Evolutionary conservation across 2,888 invertebrate genomes (phyloP).

Genomic region (Unio pictorum): DNA sequence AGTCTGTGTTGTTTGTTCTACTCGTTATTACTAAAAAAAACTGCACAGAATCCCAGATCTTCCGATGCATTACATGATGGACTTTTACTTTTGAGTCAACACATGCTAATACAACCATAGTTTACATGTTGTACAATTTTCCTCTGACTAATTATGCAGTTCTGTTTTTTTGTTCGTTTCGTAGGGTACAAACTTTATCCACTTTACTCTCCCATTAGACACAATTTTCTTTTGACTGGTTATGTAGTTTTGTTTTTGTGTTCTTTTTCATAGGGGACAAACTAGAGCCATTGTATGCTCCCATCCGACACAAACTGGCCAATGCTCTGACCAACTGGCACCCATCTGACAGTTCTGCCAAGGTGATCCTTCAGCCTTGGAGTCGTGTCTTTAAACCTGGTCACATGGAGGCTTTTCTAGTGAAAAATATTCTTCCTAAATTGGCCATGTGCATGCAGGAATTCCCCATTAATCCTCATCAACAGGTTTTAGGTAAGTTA

Average conservation of each 20-base stretch:
- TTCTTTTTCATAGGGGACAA: constrained; percentile 55
- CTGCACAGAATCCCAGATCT: too few species aligned
- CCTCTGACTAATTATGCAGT: neutral
- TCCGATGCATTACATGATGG: too few species aligned
- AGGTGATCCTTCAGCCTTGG: constrained; percentile 94
- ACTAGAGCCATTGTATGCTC: constrained; percentile 82
- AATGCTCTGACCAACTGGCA: constrained; percentile 94
- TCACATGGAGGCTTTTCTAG: constrained; percentile 83
- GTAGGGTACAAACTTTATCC: constrained; percentile 71
- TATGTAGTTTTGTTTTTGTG: neutral
- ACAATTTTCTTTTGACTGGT: constrained; percentile 75
- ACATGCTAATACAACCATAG: neutral
- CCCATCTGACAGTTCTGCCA: constrained; percentile 93
- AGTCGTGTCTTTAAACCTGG: constrained; percentile 80
- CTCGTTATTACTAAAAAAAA: too few species aligned
- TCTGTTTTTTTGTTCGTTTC: constrained; percentile 18
- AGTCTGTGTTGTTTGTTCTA: too few species aligned
- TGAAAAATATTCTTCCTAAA: constrained; percentile 79
- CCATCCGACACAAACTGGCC: constrained; percentile 92
- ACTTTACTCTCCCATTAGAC: constrained; percentile 91
- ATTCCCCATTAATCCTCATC: constrained; percentile 69
- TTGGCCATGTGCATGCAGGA: constrained; percentile 65
- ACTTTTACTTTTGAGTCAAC: too few species aligned
- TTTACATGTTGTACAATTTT: neutral
- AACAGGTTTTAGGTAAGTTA: constrained; percentile 66